These are phyloP conservation scores for Pungitius pungitius DNA, from an alignment of 2,113 vertebrate genomes.

Conservation along the genomic window DNA sequence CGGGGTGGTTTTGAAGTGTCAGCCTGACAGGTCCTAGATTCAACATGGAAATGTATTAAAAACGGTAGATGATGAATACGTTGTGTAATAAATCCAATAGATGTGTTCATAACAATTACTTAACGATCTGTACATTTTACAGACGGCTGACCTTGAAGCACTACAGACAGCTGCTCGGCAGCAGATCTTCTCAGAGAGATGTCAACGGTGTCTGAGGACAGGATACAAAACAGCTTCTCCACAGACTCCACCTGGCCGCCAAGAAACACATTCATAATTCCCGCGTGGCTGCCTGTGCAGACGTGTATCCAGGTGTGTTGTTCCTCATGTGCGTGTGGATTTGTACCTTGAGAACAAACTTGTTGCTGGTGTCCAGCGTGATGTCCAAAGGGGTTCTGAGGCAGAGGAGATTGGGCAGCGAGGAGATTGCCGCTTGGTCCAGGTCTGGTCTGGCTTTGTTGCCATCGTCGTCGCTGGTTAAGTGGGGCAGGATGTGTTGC, in stretches of 20 bases:
- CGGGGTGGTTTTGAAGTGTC: neutral
- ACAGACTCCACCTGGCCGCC: conserved; percentile 86
- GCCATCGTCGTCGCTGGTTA: conserved; percentile 78
- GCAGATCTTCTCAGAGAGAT: conserved; percentile 88
- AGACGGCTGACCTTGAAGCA: conserved; percentile 88
- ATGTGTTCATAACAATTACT: neutral
- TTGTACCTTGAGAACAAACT: conserved; percentile 89
- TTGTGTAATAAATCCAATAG: neutral
- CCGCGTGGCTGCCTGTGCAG: neutral
- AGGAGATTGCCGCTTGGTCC: conserved; percentile 78
- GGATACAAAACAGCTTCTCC: conserved; percentile 88
- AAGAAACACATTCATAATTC: conserved; percentile 14
- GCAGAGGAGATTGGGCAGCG: conserved; percentile 82
- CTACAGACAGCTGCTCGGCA: conserved; percentile 90
- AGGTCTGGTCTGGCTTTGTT: conserved; percentile 78
- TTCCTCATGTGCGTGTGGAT: neutral
- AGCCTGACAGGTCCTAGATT: neutral
- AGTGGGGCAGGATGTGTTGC: conserved; percentile 86
- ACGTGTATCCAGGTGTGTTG: neutral
- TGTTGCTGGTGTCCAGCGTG: conserved; percentile 83
- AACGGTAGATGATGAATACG: neutral
- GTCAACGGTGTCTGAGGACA: conserved; percentile 88
- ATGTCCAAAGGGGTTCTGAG: conserved; percentile 83
- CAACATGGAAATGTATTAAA: neutral
- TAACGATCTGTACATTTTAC: neutral